Conservation (phyloP, 2,797 vertebrate genomes). For the Platalea minor region DNA sequence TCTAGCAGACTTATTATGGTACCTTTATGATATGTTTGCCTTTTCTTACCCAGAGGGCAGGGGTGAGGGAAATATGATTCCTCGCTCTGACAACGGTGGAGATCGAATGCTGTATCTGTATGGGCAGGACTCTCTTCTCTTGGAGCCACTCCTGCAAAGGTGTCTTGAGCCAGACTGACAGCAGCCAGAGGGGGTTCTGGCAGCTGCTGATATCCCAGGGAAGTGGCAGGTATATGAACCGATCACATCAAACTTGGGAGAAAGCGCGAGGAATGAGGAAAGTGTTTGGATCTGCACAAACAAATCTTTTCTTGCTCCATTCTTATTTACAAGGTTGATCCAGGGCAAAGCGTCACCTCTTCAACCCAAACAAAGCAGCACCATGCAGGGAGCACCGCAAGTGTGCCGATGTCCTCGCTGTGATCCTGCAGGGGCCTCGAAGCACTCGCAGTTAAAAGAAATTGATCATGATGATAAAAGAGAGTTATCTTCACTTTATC, state of each 20-base stretch:
- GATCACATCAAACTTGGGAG: background rate
- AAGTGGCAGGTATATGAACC: background rate
- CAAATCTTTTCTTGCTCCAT: background rate
- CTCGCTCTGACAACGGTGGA: background rate
- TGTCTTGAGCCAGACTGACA: background rate
- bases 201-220: background rate
- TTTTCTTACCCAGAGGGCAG: constrained; percentile 33
- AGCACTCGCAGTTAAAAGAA: constrained; percentile 9
- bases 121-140: background rate
- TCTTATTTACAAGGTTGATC: background rate
- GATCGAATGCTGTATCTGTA: background rate
- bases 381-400: background rate
- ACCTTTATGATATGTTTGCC: constrained; percentile 22
- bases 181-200: constrained; percentile 29
- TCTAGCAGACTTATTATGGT: constrained; percentile 1
- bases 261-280: background rate
- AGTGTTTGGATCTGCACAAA: background rate
- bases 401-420: background rate
- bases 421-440: background rate
- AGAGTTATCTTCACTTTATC: background rate
- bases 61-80: constrained; percentile 2
- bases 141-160: background rate
- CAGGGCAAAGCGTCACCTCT: background rate
- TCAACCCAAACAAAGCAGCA: background rate
- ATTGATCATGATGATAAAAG: background rate